These are phyloP conservation scores for Tineola bisselliella DNA, from an alignment of 2,888 invertebrate genomes.

Conservation along the genomic window DNA sequence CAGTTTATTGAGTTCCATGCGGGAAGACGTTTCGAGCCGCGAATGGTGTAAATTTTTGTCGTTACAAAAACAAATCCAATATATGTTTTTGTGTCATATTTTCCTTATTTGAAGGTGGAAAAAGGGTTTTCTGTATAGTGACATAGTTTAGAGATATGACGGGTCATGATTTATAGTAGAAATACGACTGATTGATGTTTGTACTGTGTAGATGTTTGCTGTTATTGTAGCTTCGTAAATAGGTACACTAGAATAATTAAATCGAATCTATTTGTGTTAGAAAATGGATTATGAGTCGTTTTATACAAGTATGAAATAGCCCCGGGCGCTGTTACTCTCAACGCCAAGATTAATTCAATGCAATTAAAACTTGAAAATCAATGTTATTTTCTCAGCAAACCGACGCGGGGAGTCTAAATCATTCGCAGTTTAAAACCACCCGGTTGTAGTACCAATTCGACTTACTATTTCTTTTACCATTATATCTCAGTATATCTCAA, in stretches of 20 bases:
- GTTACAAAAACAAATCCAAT: neutral
- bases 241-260: no score
- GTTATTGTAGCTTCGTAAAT: no score
- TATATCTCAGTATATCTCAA: no score
- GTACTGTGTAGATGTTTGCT: no score
- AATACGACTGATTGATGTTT: no score
- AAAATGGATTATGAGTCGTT: neutral
- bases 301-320: neutral
- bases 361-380: conserved; percentile 6
- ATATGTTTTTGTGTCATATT: neutral
- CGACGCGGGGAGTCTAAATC: neutral
- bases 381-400: conserved; percentile 6
- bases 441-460: neutral
- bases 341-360: neutral
- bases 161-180: no score
- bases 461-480: neutral
- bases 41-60: neutral
- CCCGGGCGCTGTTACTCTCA: neutral
- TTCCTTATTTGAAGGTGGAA: neutral
- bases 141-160: no score
- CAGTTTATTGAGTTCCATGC: conserved; percentile 34
- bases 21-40: neutral
- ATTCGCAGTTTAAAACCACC: neutral
- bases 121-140: no score
- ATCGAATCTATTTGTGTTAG: neutral